Evolutionary conservation across 2,797 vertebrate genomes (phyloP).

Genomic region (Xerus rutilus): DNA sequence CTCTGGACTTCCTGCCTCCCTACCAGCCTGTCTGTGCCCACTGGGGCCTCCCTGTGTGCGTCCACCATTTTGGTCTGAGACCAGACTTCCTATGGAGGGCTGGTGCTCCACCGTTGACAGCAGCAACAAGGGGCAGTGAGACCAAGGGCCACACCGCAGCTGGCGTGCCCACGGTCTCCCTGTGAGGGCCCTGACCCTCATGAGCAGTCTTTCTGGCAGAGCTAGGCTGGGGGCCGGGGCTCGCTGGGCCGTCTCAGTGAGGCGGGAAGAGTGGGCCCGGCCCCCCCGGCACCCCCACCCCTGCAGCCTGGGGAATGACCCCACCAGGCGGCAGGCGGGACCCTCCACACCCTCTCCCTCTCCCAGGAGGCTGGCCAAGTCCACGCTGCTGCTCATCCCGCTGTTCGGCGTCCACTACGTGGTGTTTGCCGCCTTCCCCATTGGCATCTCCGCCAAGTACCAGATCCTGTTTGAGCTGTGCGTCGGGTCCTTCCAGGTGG

Average conservation of each 20-base stretch:
- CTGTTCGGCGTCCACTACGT: slow-evolving; percentile 96
- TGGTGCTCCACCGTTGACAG: neutral
- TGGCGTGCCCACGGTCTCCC: no score
- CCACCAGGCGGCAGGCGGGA: no score
- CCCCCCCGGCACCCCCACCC: no score
- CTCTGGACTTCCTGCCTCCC: no score
- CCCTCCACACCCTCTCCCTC: neutral
- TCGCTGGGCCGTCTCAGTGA: no score
- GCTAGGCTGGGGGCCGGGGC: no score
- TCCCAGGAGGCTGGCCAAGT: slow-evolving; percentile 94
- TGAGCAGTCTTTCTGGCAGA: no score
- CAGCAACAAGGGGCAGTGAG: neutral
- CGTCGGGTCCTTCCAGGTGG: slow-evolving; percentile 96
- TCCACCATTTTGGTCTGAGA: neutral
- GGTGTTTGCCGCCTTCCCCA: slow-evolving; percentile 91
- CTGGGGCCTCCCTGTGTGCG: no score
- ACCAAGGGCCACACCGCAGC: no score
- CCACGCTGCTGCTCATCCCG: slow-evolving; percentile 94
- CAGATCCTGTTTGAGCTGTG: slow-evolving; percentile 95
- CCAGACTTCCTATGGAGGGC: neutral
- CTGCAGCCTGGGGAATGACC: no score
- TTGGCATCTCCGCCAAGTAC: slow-evolving; percentile 89
- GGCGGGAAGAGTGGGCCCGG: no score
- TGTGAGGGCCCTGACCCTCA: neutral
- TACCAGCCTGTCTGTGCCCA: no score